Percentiles rank a stretch among this genome's conserved stretches.
These are phyloP conservation scores for Tipula vernalis DNA, from an alignment of 2,888 invertebrate genomes.

Conservation along the genomic window DNA sequence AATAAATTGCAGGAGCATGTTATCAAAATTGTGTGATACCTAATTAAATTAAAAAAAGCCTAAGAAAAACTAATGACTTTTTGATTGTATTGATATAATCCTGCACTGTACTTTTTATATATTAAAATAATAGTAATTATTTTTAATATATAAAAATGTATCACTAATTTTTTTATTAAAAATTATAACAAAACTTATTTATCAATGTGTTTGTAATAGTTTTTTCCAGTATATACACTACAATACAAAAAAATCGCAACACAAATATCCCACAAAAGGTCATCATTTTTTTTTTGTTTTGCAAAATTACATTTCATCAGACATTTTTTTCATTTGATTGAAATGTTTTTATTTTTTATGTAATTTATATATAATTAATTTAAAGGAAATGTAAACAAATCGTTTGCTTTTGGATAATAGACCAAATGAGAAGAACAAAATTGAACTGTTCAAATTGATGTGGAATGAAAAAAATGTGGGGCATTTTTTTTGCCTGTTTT, in stretches of 20 bases:
- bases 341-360: background rate
- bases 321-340: background rate
- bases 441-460: background rate
- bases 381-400: background rate
- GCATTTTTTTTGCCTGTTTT: background rate
- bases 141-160: background rate
- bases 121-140: background rate
- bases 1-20: background rate
- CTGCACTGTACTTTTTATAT: background rate
- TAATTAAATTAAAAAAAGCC: background rate
- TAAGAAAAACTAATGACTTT: background rate
- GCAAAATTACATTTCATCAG: background rate
- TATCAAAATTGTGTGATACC: background rate
- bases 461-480: background rate
- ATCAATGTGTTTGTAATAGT: background rate
- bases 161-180: background rate
- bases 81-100: background rate
- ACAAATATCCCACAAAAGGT: background rate
- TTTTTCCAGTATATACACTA: background rate
- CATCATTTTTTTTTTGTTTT: background rate
- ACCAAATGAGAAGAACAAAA: background rate
- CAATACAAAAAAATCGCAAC: background rate
- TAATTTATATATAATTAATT: background rate
- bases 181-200: background rate
- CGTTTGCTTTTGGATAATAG: background rate